Conservation (phyloP, 2,888 invertebrate species). For the Trisateles emortualis region DNA sequence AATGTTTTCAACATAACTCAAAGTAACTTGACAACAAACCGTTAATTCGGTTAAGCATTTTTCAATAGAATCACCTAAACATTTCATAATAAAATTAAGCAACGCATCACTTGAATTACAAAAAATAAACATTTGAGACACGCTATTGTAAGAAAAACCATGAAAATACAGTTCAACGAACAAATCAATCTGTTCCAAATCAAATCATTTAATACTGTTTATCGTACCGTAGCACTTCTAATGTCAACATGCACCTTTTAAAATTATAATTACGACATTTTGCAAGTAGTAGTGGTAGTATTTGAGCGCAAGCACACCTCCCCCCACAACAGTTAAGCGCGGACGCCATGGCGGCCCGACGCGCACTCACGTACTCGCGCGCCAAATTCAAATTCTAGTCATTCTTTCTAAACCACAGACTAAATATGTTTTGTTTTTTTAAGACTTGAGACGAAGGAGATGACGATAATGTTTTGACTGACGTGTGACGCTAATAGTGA, state of each 20-base stretch:
- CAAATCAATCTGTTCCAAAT: constrained; percentile 57
- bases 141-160: constrained; percentile 17
- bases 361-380: constrained; percentile 64
- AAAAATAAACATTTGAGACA: constrained; percentile 16
- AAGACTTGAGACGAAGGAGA: constrained; percentile 56
- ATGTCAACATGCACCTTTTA: constrained; percentile 61
- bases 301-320: constrained; percentile 62
- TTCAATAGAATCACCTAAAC: not conserved
- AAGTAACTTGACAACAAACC: not conserved
- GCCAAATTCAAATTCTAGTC: constrained; percentile 76
- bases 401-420: constrained; percentile 48
- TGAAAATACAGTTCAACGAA: constrained; percentile 6
- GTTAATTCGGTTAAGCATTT: not conserved
- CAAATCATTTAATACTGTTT: constrained; percentile 50
- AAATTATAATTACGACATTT: constrained; percentile 60
- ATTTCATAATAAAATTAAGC: constrained; percentile 20
- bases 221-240: constrained; percentile 55
- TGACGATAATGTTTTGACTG: constrained; percentile 49
- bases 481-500: constrained; percentile 48
- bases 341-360: constrained; percentile 72
- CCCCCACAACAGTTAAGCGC: constrained; percentile 70
- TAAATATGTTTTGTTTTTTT: constrained; percentile 32
- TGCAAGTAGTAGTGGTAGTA: constrained; percentile 77
- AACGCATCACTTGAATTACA: constrained; percentile 14
- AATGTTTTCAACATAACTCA: too few species aligned